Evolutionary conservation across 2,797 vertebrate genomes (phyloP).

Genomic region (Petrocephalus sullivani): DNA sequence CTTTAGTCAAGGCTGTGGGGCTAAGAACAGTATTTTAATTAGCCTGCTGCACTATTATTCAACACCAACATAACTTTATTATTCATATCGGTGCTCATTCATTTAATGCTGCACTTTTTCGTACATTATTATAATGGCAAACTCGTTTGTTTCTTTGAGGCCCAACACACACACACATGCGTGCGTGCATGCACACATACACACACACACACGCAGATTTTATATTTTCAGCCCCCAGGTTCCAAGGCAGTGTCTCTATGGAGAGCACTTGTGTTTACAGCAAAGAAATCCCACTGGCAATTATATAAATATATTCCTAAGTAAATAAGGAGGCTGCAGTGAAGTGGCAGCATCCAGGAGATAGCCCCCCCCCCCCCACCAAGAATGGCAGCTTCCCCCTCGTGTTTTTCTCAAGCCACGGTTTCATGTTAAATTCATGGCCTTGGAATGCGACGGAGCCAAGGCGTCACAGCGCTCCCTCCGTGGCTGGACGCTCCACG

Average conservation of each 20-base stretch:
- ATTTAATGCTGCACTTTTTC: conserved; percentile 48
- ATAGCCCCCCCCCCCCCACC: conserved; percentile 37
- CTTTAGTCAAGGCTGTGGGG: conserved; percentile 1
- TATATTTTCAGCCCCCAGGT: conserved; percentile 7
- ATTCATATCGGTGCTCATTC: conserved; percentile 40
- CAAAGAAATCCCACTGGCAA: conserved; percentile 37
- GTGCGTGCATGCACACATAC: not conserved
- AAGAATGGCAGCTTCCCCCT: conserved; percentile 38
- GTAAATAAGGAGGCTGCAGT: conserved; percentile 46
- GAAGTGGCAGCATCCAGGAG: conserved; percentile 50
- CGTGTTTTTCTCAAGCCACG: conserved; percentile 30
- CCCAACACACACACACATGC: not conserved
- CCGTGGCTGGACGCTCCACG: conserved; percentile 21
- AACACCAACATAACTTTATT: conserved; percentile 46
- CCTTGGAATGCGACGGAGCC: conserved; percentile 34
- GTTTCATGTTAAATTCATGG: conserved; percentile 58
- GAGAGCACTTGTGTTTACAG: conserved; percentile 47
- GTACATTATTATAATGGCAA: conserved; percentile 44
- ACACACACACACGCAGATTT: conserved; percentile 12
- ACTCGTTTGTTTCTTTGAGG: conserved; percentile 53
- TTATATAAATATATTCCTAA: conserved; percentile 51
- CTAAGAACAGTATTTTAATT: conserved; percentile 11
- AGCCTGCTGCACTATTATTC: conserved; percentile 37
- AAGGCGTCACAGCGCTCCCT: conserved; percentile 18
- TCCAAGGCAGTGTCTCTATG: conserved; percentile 46